Evolutionary conservation across 1,140 invertebrate genomes (phyloP).

Genomic region (Pseudachorutes palmiensis): DNA sequence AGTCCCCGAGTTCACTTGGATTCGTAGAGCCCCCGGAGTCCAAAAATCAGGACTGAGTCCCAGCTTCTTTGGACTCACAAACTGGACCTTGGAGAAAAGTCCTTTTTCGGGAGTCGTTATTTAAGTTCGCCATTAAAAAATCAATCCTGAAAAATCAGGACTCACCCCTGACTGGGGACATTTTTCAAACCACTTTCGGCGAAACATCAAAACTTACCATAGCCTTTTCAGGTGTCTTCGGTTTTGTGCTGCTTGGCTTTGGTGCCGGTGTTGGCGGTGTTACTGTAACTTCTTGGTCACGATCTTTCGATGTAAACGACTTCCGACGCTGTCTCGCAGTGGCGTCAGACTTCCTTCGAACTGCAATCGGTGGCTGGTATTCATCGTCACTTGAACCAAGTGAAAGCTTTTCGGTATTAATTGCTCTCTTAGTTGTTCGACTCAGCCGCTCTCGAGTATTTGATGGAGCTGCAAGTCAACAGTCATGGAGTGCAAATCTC

Average conservation of each 20-base stretch:
- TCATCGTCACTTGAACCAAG: background rate
- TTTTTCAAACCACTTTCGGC: no score
- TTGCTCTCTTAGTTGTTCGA: background rate
- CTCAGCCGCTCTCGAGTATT: background rate
- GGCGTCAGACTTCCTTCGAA: background rate
- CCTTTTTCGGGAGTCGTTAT: no score
- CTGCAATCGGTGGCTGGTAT: background rate
- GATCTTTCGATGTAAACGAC: background rate
- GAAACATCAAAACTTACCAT: no score
- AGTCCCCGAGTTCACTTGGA: no score
- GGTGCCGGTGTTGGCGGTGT: background rate
- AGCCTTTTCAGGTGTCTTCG: background rate
- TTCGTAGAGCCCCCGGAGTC: background rate
- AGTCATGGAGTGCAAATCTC: background rate
- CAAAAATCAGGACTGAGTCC: background rate
- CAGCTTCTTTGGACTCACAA: no score
- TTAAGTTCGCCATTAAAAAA: no score
- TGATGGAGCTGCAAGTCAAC: background rate
- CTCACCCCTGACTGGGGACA: no score
- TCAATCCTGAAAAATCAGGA: no score
- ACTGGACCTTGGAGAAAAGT: no score
- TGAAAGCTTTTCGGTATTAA: background rate
- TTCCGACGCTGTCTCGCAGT: background rate
- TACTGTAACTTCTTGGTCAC: background rate
- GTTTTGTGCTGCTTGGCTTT: background rate